A percentile compares a stretch with the other conserved stretches of the same genome.
Evolutionary conservation across 2,113 vertebrate species (phyloP).

Genomic region (Pogonocichla stellata): DNA sequence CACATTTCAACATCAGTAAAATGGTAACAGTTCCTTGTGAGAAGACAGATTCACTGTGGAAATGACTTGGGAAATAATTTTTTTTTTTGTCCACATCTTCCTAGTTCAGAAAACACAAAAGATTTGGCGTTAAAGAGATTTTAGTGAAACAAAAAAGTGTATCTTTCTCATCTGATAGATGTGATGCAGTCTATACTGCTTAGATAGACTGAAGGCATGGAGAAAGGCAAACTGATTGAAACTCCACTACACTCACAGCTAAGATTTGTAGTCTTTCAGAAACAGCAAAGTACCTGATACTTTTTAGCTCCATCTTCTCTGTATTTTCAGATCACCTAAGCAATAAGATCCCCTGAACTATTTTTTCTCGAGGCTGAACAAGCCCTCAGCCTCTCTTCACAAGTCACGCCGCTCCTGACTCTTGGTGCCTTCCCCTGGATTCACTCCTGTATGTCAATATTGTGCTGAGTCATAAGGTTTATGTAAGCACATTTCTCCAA

Average conservation of each 20-base stretch:
- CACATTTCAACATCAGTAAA: background rate
- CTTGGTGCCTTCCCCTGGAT: background rate
- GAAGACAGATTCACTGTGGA: background rate
- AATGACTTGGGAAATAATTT: rapidly evolving
- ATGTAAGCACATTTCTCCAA: background rate
- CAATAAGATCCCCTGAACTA: background rate
- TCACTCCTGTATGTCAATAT: background rate
- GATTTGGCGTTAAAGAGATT: background rate
- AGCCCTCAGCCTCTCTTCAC: background rate
- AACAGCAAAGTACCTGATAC: background rate
- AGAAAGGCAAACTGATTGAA: background rate
- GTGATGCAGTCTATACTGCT: background rate
- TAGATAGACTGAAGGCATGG: background rate
- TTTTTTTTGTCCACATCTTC: background rate
- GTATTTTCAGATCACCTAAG: background rate
- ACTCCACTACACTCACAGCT: background rate
- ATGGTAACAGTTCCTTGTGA: background rate
- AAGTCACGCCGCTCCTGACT: background rate
- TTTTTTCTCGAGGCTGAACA: background rate
- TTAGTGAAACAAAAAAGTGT: background rate
- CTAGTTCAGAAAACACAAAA: background rate
- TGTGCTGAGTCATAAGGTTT: background rate
- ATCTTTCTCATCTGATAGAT: background rate
- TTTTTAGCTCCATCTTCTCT: background rate
- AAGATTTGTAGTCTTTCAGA: background rate